phyloP scores from a whole-genome alignment of 2,888 invertebrate genomes.

The Cheilosia soror region DNA sequence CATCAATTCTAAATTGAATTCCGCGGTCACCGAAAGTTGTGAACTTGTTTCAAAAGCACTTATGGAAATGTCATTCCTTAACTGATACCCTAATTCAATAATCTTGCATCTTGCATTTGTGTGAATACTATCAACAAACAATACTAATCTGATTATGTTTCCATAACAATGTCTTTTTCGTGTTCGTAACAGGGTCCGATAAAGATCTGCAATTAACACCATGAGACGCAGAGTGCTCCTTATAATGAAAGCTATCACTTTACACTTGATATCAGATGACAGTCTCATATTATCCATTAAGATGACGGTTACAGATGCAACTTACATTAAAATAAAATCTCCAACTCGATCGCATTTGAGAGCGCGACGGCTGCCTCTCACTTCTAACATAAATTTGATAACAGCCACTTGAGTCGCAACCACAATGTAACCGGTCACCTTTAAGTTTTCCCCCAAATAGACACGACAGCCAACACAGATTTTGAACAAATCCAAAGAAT shows the following conservation, averaged over 20 bases:
- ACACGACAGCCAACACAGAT: constrained; percentile 1
- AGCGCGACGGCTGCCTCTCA: constrained; percentile 11
- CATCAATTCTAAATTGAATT: too few relatives aligned
- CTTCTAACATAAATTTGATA: constrained; percentile 21
- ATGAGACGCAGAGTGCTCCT: neutral
- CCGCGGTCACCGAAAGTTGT: too few relatives aligned
- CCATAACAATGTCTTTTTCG: too few relatives aligned
- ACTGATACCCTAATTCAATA: too few relatives aligned
- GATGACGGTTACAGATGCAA: constrained; percentile 1
- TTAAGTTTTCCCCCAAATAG: neutral
- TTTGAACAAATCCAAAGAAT: neutral
- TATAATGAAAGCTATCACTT: neutral
- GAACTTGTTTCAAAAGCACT: too few relatives aligned
- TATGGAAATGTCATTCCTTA: too few relatives aligned
- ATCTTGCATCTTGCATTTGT: too few relatives aligned
- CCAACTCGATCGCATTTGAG: neutral
- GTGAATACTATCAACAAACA: too few relatives aligned
- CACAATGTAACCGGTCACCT: constrained; percentile 45
- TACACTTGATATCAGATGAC: neutral
- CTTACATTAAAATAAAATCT: constrained; percentile 15
- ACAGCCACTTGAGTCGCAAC: constrained; percentile 28
- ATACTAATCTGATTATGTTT: too few relatives aligned
- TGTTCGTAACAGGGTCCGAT: neutral
- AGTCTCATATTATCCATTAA: neutral
- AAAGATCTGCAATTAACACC: constrained; percentile 10